A percentile compares a stretch with the other conserved stretches of the same genome.
These are phyloP conservation scores for Xylocopa sonorina DNA, from an alignment of 1,140 invertebrate genomes.

Conservation along the genomic window DNA sequence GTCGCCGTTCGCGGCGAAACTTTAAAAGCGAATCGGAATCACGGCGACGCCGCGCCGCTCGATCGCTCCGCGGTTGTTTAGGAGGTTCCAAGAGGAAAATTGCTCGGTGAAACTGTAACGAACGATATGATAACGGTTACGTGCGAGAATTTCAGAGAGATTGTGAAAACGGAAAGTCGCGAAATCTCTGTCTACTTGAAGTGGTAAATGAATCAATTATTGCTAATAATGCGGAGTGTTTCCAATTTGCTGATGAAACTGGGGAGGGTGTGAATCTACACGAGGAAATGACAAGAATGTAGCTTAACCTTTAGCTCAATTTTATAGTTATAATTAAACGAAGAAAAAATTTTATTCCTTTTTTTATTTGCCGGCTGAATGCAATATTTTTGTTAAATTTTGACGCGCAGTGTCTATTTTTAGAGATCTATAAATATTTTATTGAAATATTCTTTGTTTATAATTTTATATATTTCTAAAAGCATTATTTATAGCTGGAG, in stretches of 20 bases:
- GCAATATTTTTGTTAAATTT: neutral
- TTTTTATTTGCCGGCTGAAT: neutral
- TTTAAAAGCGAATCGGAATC: conserved; percentile 17
- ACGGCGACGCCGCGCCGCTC: neutral
- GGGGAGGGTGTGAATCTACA: too few relatives aligned
- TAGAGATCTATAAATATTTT: too few relatives aligned
- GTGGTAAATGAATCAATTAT: too few relatives aligned
- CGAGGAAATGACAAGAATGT: too few relatives aligned
- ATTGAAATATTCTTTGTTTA: too few relatives aligned
- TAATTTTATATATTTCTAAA: too few relatives aligned
- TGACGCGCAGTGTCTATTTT: too few relatives aligned
- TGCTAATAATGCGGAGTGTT: too few relatives aligned
- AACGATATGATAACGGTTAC: neutral
- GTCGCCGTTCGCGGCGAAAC: conserved; percentile 23
- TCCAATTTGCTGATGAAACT: too few relatives aligned
- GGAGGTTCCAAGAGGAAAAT: neutral
- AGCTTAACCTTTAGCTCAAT: neutral
- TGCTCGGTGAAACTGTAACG: conserved; percentile 17
- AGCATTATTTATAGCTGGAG: neutral
- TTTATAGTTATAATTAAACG: neutral
- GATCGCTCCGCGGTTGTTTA: neutral
- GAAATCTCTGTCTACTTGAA: too few relatives aligned
- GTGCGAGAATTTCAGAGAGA: conserved; percentile 9
- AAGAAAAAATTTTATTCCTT: neutral
- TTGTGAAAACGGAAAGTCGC: too few relatives aligned